These are phyloP conservation scores for Phenganax subtilis DNA, from an alignment of 92 coral and sea anemone genomes.

Conservation along the genomic window DNA sequence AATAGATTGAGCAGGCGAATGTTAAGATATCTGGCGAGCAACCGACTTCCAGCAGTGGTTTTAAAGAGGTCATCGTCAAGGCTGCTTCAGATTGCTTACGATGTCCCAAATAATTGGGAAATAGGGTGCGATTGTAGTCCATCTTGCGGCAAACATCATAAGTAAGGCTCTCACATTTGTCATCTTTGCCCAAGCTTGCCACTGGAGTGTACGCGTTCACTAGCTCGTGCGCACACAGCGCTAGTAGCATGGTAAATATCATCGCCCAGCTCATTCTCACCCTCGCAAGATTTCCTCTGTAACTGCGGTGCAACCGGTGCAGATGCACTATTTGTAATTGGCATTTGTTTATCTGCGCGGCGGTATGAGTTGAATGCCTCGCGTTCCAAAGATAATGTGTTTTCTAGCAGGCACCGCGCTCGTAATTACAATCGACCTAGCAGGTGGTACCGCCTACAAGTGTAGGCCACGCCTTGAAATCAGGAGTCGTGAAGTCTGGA, in stretches of 20 bases:
- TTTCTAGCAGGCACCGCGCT: slow-evolving; percentile 15
- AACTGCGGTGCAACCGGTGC: neutral
- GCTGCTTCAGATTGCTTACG: neutral
- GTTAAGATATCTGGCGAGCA: neutral
- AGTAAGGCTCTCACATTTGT: neutral
- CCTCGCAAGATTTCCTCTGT: neutral
- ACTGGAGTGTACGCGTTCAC: neutral
- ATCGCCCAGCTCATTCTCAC: neutral
- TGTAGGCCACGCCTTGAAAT: neutral
- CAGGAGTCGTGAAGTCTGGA: neutral
- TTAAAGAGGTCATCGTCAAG: neutral
- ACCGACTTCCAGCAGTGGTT: neutral
- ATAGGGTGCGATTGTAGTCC: slow-evolving; percentile 1
- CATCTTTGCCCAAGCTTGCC: neutral
- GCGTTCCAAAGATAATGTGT: slow-evolving; percentile 8
- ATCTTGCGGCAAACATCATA: neutral
- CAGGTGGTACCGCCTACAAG: neutral
- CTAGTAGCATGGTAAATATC: neutral
- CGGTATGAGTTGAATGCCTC: neutral
- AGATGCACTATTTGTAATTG: neutral
- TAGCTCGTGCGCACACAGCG: neutral
- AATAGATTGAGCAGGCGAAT: neutral
- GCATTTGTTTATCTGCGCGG: slow-evolving; percentile 8
- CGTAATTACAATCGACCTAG: slow-evolving; percentile 21
- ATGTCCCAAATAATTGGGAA: slow-evolving; percentile 4